Base-by-base conservation (phyloP, 2,113 vertebrate genomes). In the Rhinoptilus africanus region DNA sequence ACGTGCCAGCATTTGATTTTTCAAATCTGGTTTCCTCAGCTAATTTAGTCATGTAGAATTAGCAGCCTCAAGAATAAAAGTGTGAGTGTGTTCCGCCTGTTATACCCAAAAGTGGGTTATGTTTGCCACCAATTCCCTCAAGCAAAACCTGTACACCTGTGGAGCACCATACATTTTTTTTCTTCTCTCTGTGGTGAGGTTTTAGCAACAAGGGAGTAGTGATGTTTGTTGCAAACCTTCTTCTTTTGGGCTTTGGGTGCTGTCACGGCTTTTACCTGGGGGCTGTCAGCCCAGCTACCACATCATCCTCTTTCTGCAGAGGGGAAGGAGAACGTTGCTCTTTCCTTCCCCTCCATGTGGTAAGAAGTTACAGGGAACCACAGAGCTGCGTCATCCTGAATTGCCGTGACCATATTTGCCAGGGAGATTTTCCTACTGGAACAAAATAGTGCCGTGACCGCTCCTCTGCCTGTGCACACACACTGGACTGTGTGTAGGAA, bases 401-500 rank as follows among this genome's bases (percentile, higher is more conserved):
- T 15, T 77, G 39, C 51, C 0, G 0, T 20, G 47, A 67, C n/a
- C 28, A 51, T 43, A 43, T 83, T 85, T 86, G 19, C 28, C 72
- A 32, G 54, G 35, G 14, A 76, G 11, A 5, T 86, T 92, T 86
- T 69, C 56, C 54, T 77, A 3, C 57, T 57, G 51, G 43, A 45
- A 89, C 89, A 47, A 7, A 54, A 14, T 85, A 85, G n/a, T 32
- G 17, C 50, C 0, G 2, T 1, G 1, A 26, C 35, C 4, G 8
- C 57, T 51, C 1, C 0, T 39, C 48, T 60, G 57, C 14, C 41
- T 3, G 1, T 19, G 35, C 30, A 11, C 0, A 0, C 28, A 34
- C 6, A 7, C 62, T 1, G 2, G 53, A 23, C 57, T 75, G 10
- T 19, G 63, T 13, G 45, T 35, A 24, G 53, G 37, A 18, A 50